Evolutionary conservation across 2,888 invertebrate species (phyloP), one percentile per base, ranked within the genome.

Genomic region (Oxyscelio sp.): DNA sequence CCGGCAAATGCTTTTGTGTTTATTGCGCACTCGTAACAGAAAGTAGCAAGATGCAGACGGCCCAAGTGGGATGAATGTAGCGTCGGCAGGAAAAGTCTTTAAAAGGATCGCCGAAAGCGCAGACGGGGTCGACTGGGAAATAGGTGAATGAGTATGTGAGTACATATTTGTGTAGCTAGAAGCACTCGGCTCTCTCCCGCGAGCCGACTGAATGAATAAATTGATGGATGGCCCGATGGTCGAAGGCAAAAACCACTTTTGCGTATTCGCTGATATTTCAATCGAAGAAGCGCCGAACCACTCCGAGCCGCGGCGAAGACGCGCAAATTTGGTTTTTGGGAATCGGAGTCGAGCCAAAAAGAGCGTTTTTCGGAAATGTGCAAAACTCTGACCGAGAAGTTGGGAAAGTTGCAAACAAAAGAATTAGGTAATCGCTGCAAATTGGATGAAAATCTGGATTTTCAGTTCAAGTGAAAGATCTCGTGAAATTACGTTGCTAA

Each of bases 91-190:
- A 91, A 91, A 90, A 92, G 92, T 92, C 92, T 92, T 92, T 92
- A 92, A 92, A 92, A 92, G 91, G 91, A 90, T 89, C 88, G 89
- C 88, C 88, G 88, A 78, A 85, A 85, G 87, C 87, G 87, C 84
- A 88, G 90, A 65, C 90, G 87, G 88, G 81, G 87, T 89, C 88
- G 89, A 90, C 91, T 89, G 91, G 83, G 90, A 92, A 93, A 93
- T 92, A 92, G 91, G 92, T 91, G 93, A 93, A 93, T 92, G 92
- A 93, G 92, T 92, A 92, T 91, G 93, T 91, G 93, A 93, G 93
- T 91, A 93, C 93, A 93, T 93, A 93, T 93, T 93, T 93, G 93
- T 93, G 93, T 92, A 93, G 93, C 90, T 93, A 92, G 93, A 93
- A 93, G 93, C 93, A 92, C 92, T 93, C 77, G 89, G 90, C 89